Evolutionary conservation across 2,888 invertebrate genomes (phyloP), one percentile per base, ranked within the genome.

Genomic region (Mystacides longicornis): DNA sequence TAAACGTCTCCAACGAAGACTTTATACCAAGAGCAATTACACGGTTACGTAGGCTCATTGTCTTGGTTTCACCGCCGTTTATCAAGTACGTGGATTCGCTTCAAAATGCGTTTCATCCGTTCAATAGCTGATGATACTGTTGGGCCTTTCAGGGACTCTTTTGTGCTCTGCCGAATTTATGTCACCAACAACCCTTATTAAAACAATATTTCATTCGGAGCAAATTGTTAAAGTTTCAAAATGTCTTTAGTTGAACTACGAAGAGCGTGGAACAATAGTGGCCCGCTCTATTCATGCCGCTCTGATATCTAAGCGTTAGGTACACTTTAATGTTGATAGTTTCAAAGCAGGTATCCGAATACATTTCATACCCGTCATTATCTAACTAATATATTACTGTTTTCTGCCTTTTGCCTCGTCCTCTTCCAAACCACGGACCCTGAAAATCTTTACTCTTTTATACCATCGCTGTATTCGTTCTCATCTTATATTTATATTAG

Each of bases 151-250:
- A 50, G 58, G 53, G 55, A 55, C 56, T 56, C 60, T 56, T 60
- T 60, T 60, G 58, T 58, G 50, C 47, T 42, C 58, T 49, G 51
- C 54, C 56, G 56, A 58, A 60, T 60, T 60, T 58, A 60, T 58
- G 58, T 58, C 55, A 54, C 51, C 22, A 43, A 54, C 52, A 23
- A 56, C 58, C 58, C 56, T 60, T 58, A 60, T 60, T 60, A 58
- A 58, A 56, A 60, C 58, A 60, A 60, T 60, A 58, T 60, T 58
- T 60, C 58, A 58, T 58, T 58, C 51, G 54, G 56, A 60, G 60
- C 60, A 60, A 58, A 60, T 60, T 60, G 60, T 60, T 60, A 53
- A 58, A 60, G 54, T 58, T 60, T 55, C 55, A 23, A 55, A 55
- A 55, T 51, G 51, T 51, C 53, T 53, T 37, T 37, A 53, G 47